phyloP scores from a whole-genome alignment of 2,113 vertebrate species.

The Marmota monax region DNA sequence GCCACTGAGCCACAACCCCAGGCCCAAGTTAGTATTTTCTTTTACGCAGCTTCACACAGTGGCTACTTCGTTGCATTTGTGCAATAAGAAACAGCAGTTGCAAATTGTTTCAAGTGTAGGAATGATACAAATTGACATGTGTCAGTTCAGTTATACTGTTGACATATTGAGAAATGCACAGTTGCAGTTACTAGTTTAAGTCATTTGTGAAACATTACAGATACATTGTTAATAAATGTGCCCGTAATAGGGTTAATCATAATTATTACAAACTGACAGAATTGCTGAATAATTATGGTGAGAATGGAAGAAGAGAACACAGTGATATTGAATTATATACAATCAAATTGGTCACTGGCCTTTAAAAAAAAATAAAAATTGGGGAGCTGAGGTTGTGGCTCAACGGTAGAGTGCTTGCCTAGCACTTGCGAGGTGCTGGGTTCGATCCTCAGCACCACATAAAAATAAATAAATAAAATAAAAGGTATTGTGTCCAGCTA shows the following conservation, averaged over 20 bases:
- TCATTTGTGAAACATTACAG: neutral
- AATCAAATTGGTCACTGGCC: neutral
- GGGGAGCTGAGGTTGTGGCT: no score
- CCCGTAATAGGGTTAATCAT: neutral
- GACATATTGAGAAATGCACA: neutral
- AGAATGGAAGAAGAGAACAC: neutral
- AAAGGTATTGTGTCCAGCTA: no score
- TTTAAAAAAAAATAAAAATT: neutral
- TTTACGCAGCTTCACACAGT: neutral
- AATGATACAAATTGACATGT: neutral
- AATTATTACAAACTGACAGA: neutral
- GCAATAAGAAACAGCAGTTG: neutral
- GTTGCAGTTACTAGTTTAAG: slow-evolving; percentile 39
- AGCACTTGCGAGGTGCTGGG: no score
- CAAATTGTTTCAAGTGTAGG: neutral
- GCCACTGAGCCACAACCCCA: no score
- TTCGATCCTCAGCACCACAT: no score
- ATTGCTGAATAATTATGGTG: neutral
- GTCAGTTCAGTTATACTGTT: neutral
- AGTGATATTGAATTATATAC: neutral
- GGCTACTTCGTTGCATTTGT: neutral
- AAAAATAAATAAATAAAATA: no score
- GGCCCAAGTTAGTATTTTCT: no score
- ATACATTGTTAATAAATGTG: neutral
- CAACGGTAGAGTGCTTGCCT: no score